A percentile compares a stretch with the other conserved stretches of the same genome.
Evolutionary conservation across 2,888 invertebrate species (phyloP).

Genomic region (Lepeophtheirus nordmannii): DNA sequence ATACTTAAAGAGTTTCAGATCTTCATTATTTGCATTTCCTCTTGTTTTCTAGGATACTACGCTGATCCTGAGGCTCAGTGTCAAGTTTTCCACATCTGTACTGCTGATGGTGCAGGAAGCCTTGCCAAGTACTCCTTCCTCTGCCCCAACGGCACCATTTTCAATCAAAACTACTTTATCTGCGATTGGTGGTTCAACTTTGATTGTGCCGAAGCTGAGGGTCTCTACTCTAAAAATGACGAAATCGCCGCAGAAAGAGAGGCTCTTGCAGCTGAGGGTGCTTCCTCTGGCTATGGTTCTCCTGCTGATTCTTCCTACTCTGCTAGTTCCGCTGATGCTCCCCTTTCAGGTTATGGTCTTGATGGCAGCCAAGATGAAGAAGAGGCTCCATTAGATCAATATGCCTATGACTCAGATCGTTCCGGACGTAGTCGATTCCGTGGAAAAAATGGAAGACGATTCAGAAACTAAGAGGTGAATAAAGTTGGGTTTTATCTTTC

Average conservation of each 20-base stretch:
- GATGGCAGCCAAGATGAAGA: no score
- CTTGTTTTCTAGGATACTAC: constrained; percentile 6
- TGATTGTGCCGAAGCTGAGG: constrained; percentile 23
- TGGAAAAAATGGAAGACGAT: no score
- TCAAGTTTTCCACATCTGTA: constrained; percentile 24
- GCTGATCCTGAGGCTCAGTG: constrained; percentile 23
- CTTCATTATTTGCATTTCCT: no score
- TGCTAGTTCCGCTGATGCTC: neutral
- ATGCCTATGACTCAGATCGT: no score
- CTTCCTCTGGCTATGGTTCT: neutral
- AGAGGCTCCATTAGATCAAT: no score
- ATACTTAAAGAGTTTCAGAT: no score
- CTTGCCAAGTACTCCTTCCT: constrained; percentile 23
- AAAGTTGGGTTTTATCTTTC: no score
- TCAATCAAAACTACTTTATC: constrained; percentile 25
- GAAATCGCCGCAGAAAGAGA: constrained; percentile 22
- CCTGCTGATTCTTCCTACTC: no score
- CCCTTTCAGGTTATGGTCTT: neutral
- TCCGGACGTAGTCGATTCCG: no score
- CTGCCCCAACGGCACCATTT: constrained; percentile 23
- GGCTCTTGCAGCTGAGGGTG: constrained; percentile 8
- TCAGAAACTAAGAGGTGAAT: no score
- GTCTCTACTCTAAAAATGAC: constrained; percentile 22
- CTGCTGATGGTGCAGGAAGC: constrained; percentile 22
- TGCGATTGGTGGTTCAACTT: constrained; percentile 25